Evolutionary conservation across 2,797 vertebrate genomes (phyloP).

Genomic region (Prionace glauca): DNA sequence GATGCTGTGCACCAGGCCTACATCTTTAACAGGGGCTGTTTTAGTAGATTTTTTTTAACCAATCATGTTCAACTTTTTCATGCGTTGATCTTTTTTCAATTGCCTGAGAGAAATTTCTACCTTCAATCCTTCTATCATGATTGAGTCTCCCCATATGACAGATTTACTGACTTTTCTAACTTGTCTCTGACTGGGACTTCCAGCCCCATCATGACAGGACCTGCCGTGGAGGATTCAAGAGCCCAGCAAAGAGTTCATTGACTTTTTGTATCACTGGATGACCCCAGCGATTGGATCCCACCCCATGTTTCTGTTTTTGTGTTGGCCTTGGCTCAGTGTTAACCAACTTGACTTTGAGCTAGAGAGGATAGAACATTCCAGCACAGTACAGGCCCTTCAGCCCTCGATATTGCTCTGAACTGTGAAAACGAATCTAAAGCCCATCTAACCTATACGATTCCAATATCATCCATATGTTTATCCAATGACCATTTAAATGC

Average conservation of each 20-base stretch:
- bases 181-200: background rate
- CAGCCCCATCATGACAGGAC: no score
- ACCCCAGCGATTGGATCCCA: no score
- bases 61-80: background rate
- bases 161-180: background rate
- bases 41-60: background rate
- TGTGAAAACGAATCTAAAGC: no score
- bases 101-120: background rate
- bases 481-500: no score
- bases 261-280: no score
- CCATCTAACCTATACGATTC: no score
- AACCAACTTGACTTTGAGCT: background rate
- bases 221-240: no score
- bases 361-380: background rate
- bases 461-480: no score
- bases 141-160: background rate
- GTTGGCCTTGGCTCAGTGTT: background rate
- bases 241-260: no score
- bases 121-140: background rate
- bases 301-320: background rate
- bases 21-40: background rate
- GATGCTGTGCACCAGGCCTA: no score
- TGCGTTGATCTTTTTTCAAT: background rate
- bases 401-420: no score
- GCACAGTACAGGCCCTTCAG: no score